phyloP scores from a whole-genome alignment of 2,113 vertebrate genomes.

The Semnornis frantzii region DNA sequence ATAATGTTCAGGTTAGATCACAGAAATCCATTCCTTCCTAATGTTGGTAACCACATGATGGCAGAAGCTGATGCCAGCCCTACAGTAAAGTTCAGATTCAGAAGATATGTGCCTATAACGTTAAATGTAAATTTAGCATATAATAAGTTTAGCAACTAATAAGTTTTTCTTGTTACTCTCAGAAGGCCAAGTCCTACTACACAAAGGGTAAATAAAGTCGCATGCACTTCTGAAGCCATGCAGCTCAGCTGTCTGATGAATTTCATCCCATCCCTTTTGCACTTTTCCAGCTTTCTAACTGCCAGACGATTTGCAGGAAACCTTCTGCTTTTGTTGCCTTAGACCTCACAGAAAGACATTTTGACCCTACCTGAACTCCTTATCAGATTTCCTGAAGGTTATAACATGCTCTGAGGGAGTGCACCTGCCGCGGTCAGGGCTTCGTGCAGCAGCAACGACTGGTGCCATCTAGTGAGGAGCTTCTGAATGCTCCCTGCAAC shows the following conservation, averaged over 20 bases:
- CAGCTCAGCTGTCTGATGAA: neutral
- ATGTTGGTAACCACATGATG: neutral
- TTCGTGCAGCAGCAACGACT: neutral
- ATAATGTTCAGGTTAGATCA: neutral
- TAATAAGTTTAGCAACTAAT: neutral
- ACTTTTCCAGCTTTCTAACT: neutral
- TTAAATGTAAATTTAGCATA: neutral
- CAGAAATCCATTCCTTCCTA: neutral
- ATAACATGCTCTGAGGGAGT: neutral
- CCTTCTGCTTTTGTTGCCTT: neutral
- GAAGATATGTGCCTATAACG: neutral
- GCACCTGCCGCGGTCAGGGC: neutral
- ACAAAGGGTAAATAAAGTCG: neutral
- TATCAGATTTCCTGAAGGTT: neutral
- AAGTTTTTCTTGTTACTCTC: neutral
- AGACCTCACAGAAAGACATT: neutral
- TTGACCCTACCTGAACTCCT: neutral
- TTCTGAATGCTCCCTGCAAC: neutral
- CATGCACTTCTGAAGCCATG: neutral
- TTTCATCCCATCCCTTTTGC: neutral
- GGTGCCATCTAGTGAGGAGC: constrained; percentile 61
- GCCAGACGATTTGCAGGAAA: neutral
- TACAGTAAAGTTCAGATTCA: neutral
- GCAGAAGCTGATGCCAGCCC: neutral
- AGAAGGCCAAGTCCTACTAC: neutral